Evolutionary conservation across 2,797 vertebrate species (phyloP).

Genomic region (Channallabes apus): DNA sequence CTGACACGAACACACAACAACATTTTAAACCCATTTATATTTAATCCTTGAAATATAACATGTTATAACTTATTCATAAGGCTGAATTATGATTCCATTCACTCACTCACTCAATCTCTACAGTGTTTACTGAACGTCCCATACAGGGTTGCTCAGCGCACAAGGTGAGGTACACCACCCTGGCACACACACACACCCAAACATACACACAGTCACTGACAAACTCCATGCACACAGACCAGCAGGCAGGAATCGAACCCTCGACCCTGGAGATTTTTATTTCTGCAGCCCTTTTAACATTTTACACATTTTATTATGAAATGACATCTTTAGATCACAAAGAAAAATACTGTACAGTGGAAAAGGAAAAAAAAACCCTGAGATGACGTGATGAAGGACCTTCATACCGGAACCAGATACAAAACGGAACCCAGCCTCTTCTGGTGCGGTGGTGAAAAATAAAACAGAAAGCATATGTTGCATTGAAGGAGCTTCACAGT

Average conservation of each 20-base stretch:
- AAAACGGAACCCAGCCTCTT: neutral
- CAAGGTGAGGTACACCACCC: too few relatives aligned
- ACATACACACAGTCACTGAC: too few relatives aligned
- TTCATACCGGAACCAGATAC: neutral
- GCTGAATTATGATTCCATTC: too few relatives aligned
- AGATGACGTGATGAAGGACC: neutral
- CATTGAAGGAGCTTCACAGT: neutral
- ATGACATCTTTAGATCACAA: neutral
- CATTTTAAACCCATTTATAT: neutral
- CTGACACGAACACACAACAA: slow-evolving; percentile 59
- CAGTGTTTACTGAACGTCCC: too few relatives aligned
- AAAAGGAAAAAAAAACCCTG: neutral
- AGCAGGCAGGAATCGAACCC: too few relatives aligned
- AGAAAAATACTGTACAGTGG: neutral
- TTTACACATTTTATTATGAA: neutral
- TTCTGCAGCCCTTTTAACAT: neutral
- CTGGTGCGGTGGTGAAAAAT: neutral
- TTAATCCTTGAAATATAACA: neutral
- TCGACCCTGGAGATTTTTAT: neutral
- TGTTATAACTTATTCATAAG: neutral
- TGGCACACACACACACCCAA: too few relatives aligned
- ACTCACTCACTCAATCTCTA: too few relatives aligned
- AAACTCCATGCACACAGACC: too few relatives aligned
- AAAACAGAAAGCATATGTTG: neutral
- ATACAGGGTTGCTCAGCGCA: too few relatives aligned